Evolutionary conservation across 2,888 invertebrate genomes (phyloP).

Genomic region (Mylabris sibirica): DNA sequence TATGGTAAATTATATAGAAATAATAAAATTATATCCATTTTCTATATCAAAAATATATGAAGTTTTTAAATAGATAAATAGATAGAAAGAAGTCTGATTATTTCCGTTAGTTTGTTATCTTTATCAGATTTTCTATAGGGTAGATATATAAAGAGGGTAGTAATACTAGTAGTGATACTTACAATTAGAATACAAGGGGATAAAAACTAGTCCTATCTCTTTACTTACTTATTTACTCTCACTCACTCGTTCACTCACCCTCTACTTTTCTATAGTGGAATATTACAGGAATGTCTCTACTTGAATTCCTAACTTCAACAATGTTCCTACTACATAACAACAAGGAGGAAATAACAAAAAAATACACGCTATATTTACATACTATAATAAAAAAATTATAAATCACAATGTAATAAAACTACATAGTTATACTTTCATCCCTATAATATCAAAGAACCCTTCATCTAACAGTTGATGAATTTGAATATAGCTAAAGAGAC

Average conservation of each 20-base stretch:
- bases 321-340: neutral
- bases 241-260: neutral
- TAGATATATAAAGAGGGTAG: neutral
- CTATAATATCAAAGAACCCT: neutral
- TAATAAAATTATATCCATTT: no score
- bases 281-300: slow-evolving; percentile 1
- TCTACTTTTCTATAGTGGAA: neutral
- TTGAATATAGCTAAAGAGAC: neutral
- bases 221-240: no score
- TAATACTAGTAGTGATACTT: neutral
- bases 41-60: no score
- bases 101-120: slow-evolving; percentile 2
- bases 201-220: neutral
- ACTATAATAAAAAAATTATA: neutral
- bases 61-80: neutral
- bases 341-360: neutral
- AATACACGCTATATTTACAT: neutral
- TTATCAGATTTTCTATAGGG: neutral
- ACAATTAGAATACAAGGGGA: neutral
- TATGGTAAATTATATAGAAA: neutral
- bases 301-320: neutral
- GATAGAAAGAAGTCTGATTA: neutral
- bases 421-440: neutral
- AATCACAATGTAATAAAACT: neutral
- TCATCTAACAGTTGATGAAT: neutral